Conservation (phyloP, 2,113 vertebrate species). For the Catharus minimus region DNA sequence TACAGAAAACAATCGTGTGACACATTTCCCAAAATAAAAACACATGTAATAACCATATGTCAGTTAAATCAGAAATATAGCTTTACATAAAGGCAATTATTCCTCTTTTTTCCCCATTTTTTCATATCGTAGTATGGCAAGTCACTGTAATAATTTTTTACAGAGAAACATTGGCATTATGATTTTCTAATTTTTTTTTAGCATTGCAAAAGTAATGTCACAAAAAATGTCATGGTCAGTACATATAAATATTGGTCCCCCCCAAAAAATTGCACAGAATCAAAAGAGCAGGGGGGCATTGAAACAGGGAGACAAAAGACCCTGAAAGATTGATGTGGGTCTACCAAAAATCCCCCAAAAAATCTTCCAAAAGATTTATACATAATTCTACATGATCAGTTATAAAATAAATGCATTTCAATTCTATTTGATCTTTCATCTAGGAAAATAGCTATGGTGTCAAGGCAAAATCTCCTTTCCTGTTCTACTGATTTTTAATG, state of each 20-base stretch:
- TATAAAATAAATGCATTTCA: not conserved
- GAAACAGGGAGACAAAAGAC: not conserved
- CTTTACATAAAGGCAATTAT: conserved; percentile 14
- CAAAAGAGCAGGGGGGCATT: not conserved
- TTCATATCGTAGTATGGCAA: not conserved
- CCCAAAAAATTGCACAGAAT: not conserved
- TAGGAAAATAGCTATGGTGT: not conserved
- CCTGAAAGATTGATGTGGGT: not conserved
- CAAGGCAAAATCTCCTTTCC: not conserved
- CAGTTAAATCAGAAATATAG: not conserved
- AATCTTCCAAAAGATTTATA: not conserved
- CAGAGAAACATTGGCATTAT: not conserved
- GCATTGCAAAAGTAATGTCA: not conserved
- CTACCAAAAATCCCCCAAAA: not conserved
- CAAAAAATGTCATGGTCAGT: not conserved
- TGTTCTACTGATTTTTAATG: not conserved
- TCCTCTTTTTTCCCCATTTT: not conserved
- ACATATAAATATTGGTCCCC: not conserved
- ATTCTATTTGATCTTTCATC: not conserved
- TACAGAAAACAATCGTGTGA: conserved; percentile 32
- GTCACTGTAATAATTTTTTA: not conserved
- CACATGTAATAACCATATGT: not conserved
- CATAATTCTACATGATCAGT: not conserved
- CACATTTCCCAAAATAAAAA: conserved; percentile 34
- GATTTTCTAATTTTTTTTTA: not conserved